Base-by-base conservation (phyloP, 2,888 invertebrate genomes). In the Diadegma fenestrale region DNA sequence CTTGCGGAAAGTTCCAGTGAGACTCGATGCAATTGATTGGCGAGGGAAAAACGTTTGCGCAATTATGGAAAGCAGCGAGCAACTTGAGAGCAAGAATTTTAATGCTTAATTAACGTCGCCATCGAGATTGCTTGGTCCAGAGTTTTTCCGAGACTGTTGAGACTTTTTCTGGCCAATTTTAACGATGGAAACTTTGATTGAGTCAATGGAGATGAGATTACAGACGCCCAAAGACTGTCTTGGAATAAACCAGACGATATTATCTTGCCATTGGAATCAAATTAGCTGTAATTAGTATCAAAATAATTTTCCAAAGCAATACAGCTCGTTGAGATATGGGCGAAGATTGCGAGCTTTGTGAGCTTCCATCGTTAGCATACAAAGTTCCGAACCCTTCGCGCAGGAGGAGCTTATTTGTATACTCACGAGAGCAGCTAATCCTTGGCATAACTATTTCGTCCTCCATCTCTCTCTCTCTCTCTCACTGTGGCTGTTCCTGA, bases 251-350 rank as follows among this genome's bases (percentile, higher is more conserved):
- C 78, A 78, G 85, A 84, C 80, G 90, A 90, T 91, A 89, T 92
- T 91, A 92, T 91, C 89, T 90, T 86, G 26, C 41, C n/a, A 88
- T 80, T 89, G 88, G 90, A 89, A 92, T 92, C 88, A 88, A 92
- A 93, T 92, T 91, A 91, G 87, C 84, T 86, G 82, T 86, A 88
- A 92, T 91, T 88, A 91, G 89, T 91, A 92, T 91, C 88, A 88
- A 92, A 92, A 92, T 92, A 92, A 92, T 92, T 89, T 87, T 45
- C 84, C 87, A 88, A 87, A 81, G 85, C 88, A 87, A 88, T 88
- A 84, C 86, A 87, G 85, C 84, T 71, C 43, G 73, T 26, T 17
- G 22, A 73, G 58, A 58, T 17, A 41, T 54, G 43, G 30, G 48
- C 54, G 30, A 19, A 45, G 58, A 64, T 37, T 48, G 48, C 14